Percentiles rank a stretch among this genome's conserved stretches.
These are phyloP conservation scores for Sebastiscus albofasciatus DNA, from an alignment of 2,797 vertebrate species.

Conservation along the genomic window DNA sequence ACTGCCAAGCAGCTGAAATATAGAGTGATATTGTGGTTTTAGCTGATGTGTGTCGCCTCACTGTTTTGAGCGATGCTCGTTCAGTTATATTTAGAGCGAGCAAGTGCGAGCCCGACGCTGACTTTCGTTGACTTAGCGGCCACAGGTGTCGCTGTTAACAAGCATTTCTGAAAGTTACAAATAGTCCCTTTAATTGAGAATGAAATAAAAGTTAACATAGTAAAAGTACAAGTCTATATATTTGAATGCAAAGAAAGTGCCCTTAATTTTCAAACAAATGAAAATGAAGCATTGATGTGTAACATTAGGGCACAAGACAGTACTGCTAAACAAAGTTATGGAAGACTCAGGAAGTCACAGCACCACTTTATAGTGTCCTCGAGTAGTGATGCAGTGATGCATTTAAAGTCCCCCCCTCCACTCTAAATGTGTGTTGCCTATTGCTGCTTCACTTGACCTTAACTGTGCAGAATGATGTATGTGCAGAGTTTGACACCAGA, in stretches of 20 bases:
- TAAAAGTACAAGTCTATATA: not conserved
- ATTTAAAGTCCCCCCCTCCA: not conserved
- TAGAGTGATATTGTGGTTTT: too few species aligned
- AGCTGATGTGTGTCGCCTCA: too few species aligned
- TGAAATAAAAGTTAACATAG: not conserved
- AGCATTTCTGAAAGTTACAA: too few species aligned
- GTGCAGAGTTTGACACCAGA: not conserved
- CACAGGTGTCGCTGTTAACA: too few species aligned
- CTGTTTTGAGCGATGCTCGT: too few species aligned
- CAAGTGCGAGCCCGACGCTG: too few species aligned
- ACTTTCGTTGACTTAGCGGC: too few species aligned
- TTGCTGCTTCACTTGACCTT: not conserved
- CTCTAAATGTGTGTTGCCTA: not conserved
- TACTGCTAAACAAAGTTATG: not conserved
- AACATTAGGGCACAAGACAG: not conserved
- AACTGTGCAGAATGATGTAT: not conserved
- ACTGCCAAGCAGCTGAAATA: too few species aligned
- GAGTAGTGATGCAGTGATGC: not conserved
- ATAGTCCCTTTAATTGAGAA: not conserved
- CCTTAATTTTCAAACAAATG: too few species aligned
- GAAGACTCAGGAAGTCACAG: not conserved
- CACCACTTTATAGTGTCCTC: constrained; percentile 4
- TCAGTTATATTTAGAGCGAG: too few species aligned
- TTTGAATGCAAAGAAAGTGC: not conserved
- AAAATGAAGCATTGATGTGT: not conserved